Base-by-base conservation (phyloP, 1,140 invertebrate genomes). In the Drosophila ficusphila region DNA sequence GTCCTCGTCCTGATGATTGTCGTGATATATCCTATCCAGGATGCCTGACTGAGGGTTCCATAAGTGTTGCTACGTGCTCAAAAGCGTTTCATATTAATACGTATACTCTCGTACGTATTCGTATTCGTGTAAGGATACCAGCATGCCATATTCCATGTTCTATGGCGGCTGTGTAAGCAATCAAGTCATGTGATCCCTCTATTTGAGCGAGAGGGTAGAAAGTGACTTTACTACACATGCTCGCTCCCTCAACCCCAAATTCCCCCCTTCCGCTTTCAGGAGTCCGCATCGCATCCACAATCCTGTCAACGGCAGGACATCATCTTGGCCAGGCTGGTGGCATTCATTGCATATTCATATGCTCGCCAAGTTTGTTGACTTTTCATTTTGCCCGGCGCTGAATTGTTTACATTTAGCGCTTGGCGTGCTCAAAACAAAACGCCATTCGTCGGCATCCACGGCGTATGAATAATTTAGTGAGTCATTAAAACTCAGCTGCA, bases 1-100 rank as follows among this genome's bases (percentile, higher is more conserved):
- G 6, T 41, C 16, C 36, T 49, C 53, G n/a, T 72, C 36, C 79
- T 86, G 72, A 72, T 73, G 81, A 85, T 85, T 85, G 79, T 86
- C 82, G 72, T 85, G 79, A 86, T 86, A 68, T 68, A 67, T 52
- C 64, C 62, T 36, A 79, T 86, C 29, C 54, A 51, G 67, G 73
- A 62, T 60, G 73, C 41, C 72, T 75, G 58, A 49, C 68, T 60
- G 67, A 61, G 68, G 67, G 82, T 52, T 52, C 64, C 82, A 82
- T 88, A 88, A 88, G 82, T 88, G 82, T 88, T 81, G 74, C 82
- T 88, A 88, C 82, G 82, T 88, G 82, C 82, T 88, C 82, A 88
- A 88, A 88, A 88, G 82, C 82, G 82, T 78, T 88, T 88, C 82
- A 88, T 88, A 88, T 88, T 88, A 88, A 88, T 88, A 88, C 82